Evolutionary conservation across 2,888 invertebrate genomes (phyloP), one percentile per base, ranked within the genome.

Genomic region (Caenorhabditis sp.): DNA sequence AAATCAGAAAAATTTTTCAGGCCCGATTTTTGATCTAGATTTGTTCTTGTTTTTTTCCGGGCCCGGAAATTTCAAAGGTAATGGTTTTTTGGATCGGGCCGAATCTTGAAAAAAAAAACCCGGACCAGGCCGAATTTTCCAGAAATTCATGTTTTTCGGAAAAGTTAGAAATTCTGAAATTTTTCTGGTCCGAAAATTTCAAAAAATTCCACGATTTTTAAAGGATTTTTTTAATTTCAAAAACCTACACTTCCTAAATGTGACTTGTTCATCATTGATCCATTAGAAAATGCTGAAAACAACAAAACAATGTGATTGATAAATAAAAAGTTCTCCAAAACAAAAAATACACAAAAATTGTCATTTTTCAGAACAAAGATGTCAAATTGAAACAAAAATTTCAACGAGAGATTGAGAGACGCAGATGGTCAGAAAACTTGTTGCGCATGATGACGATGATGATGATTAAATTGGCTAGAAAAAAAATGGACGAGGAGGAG

Each of bases 221-320:
- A n/a, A n/a, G n/a, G n/a, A n/a, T n/a, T n/a, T n/a, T n/a, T n/a
- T 23, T 6, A 51, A 23, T 51, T 23, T 19, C 26, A 58, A 26
- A 26, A 14, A 61, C 71, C 64, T 49, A 71, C 71, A 63, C 63
- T 71, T 67, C 71, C 71, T 66, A 71, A 71, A 66, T 71, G 71
- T 57, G 71, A 71, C 36, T 71, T 71, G 49, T 71, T 71, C 71
- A 71, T 71, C 62, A 23, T 26, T 21, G 21, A 43, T 21, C n/a
- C 10, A 53, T 53, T 53, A 4, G n/a, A 3, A 3, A 21, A 3
- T 53, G n/a, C 8, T 55, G 55, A 55, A 26, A 55, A 55, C 26
- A 21, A 53, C 21, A 23, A 53, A 24, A 53, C 5, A 53, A 21
- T 12, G 3, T 43, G 3, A 21, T 4, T 51, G 51, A 51, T 51